phyloP scores from a whole-genome alignment of 2,888 invertebrate genomes.

The Rugalucina vietnamica region DNA sequence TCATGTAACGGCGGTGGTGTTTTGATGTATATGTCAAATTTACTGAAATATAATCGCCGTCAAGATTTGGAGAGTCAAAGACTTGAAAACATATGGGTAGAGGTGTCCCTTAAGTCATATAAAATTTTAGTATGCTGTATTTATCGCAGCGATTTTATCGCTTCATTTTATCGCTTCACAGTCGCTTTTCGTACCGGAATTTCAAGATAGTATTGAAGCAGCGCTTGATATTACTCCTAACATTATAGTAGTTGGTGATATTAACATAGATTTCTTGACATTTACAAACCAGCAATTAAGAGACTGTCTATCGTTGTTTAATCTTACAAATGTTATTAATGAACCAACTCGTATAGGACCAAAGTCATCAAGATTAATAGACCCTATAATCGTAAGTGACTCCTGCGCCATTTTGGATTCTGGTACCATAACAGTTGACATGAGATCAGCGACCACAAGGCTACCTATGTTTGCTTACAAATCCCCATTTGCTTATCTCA shows the following conservation, averaged over 20 bases:
- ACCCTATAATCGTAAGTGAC: background rate
- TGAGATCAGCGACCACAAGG: background rate
- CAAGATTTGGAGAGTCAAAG: background rate
- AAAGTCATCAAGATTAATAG: background rate
- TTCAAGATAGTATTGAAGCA: background rate
- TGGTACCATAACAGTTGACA: background rate
- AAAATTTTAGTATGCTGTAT: background rate
- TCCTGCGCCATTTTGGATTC: background rate
- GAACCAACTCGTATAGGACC: background rate
- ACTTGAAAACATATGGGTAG: background rate
- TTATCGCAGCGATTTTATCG: background rate
- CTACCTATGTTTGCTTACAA: background rate
- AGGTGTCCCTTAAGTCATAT: background rate
- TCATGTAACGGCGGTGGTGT: no score
- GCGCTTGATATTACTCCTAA: background rate
- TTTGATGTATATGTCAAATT: background rate
- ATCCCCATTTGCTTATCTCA: background rate
- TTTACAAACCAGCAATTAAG: background rate
- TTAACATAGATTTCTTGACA: background rate
- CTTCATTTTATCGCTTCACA: no score
- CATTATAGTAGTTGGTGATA: background rate
- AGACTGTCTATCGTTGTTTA: background rate
- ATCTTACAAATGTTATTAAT: background rate
- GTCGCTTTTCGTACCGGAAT: no score
- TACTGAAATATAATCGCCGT: background rate